Conservation (phyloP, 2,888 invertebrate genomes). For the Lithosia quadra region DNA sequence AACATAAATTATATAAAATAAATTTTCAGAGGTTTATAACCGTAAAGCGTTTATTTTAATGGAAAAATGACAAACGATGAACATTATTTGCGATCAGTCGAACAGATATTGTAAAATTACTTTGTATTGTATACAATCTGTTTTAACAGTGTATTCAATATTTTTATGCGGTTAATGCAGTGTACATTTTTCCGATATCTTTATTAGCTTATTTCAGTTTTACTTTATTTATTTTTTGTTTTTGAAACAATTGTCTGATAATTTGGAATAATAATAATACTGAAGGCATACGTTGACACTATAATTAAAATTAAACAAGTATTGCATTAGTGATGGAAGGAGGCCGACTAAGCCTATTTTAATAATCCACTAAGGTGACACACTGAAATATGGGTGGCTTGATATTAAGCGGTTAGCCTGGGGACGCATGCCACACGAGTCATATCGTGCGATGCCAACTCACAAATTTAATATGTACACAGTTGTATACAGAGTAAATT, state of each 20-base stretch:
- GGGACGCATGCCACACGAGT: slow-evolving; percentile 24
- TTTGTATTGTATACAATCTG: slow-evolving; percentile 37
- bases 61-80: slow-evolving; percentile 60
- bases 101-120: slow-evolving; percentile 46
- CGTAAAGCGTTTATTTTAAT: slow-evolving; percentile 60
- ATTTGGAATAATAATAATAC: too few species aligned
- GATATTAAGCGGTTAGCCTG: slow-evolving; percentile 6
- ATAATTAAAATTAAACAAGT: too few species aligned
- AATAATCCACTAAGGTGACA: slow-evolving; percentile 2
- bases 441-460: background rate
- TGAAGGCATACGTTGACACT: too few species aligned
- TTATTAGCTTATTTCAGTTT: background rate
- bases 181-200: background rate
- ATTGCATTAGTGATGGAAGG: background rate
- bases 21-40: slow-evolving; percentile 58
- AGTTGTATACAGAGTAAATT: too few species aligned
- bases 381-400: slow-evolving; percentile 2
- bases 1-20: slow-evolving; percentile 54
- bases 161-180: background rate
- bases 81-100: slow-evolving; percentile 54
- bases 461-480: slow-evolving; percentile 1
- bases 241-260: too few species aligned
- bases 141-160: slow-evolving; percentile 8
- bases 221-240: too few species aligned
- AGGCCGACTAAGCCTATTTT: background rate